A percentile compares a stretch with the other conserved stretches of the same genome.
Conservation (phyloP, 2,797 vertebrate species). For the Echeneis naucrates region DNA sequence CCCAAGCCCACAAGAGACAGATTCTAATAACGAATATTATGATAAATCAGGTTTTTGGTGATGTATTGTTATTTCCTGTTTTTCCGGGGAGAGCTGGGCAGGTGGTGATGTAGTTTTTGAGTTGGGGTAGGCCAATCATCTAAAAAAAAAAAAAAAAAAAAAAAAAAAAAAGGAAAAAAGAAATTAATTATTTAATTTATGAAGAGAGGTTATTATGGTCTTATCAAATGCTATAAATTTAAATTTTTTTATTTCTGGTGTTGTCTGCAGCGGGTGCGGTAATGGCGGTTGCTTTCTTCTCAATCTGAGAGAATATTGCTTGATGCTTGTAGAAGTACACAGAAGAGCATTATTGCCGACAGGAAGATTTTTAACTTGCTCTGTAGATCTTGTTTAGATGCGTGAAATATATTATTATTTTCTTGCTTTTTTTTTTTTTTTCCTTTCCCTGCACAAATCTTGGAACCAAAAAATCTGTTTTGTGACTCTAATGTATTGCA, state of each 20-base stretch:
- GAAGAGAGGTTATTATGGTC: constrained; percentile 87
- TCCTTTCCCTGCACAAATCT: constrained; percentile 86
- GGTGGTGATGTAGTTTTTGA: constrained; percentile 81
- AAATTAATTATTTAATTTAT: constrained; percentile 91
- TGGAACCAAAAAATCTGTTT: constrained; percentile 92
- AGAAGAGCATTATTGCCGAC: constrained; percentile 80
- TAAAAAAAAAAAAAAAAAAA: constrained; percentile 75
- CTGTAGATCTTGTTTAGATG: constrained; percentile 79
- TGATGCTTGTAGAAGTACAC: constrained; percentile 70
- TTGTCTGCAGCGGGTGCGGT: constrained; percentile 74
- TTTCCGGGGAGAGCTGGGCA: constrained; percentile 60
- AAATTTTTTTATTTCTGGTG: constrained; percentile 76
- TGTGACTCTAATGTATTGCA: constrained; percentile 86
- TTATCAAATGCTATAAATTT: constrained; percentile 85
- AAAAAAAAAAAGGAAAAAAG: constrained; percentile 74
- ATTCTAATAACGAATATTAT: constrained; percentile 79
- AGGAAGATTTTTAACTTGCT: constrained; percentile 80
- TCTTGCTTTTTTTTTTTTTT: constrained; percentile 64
- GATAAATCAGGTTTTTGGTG: constrained; percentile 88
- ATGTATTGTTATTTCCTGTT: constrained; percentile 83
- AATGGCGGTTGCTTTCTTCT: constrained; percentile 67
- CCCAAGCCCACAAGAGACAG: constrained; percentile 76
- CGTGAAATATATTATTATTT: constrained; percentile 76
- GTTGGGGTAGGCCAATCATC: constrained; percentile 87
- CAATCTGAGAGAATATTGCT: constrained; percentile 77